Evolutionary conservation across 2,113 vertebrate genomes (phyloP), one percentile per base, ranked within the genome.

Genomic region (Saccopteryx bilineata): DNA sequence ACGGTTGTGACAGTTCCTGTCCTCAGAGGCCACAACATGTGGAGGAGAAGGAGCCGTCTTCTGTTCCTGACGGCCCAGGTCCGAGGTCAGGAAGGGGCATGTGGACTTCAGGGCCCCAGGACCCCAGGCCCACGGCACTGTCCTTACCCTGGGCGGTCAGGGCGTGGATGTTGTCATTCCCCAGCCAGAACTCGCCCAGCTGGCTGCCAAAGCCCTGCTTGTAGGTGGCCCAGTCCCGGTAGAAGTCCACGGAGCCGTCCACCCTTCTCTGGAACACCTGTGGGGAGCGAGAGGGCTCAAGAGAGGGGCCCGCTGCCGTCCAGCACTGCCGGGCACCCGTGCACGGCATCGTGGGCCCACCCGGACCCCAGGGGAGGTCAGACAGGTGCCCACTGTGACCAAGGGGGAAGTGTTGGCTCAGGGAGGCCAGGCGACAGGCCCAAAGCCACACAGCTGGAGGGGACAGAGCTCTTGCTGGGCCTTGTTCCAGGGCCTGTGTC

Each of bases 171-270:
- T 98, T 95, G 31, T 98, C 97, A 5, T 98, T 98, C 10, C 98
- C 98, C 63, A 98, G 96, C 98, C 98, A 98, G 95, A 98, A 98
- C 63, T 98, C 98, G 0, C 96, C 97, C 61, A 98, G 92, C 79
- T 97, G 98, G 33, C 96, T 98, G 90, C 98, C 98, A 10, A 98
- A 98, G 46, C 98, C 98, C 72, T 1, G 33, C 93, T 98, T 98
- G 80, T 98, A 98, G 0, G 92, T 74, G 1, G 83, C 66, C 98
- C 98, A 98, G 0, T 97, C 97, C 89, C 79, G 71, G 48, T 95
- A 92, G 96, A 98, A 98, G 94, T 98, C 96, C 96, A 98, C 97
- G 0, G 98, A 98, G 26, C 98, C 97, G 0, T 98, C 98, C 0
- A 58, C 60, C 68, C 92, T 48, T 17, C 97, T 71, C 94, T 98